phyloP scores from a whole-genome alignment of 2,797 vertebrate genomes.

The Clamator glandarius region DNA sequence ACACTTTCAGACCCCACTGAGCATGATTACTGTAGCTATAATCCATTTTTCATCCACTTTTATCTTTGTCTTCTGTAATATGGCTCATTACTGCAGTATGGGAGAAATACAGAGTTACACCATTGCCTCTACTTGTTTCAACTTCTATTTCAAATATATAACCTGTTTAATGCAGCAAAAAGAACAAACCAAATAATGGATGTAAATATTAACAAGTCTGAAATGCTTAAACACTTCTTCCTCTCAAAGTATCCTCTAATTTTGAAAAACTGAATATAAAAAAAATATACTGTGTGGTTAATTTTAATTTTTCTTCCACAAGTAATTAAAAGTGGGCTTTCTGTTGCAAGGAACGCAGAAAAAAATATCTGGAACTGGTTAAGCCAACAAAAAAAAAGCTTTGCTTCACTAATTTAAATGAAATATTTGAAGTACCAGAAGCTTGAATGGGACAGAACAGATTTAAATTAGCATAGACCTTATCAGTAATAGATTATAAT shows the following conservation, averaged over 20 bases:
- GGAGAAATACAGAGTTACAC: not conserved
- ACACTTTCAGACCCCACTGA: not conserved
- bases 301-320: not conserved
- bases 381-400: not conserved
- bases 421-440: constrained; percentile 6
- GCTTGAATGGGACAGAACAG: not conserved
- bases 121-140: not conserved
- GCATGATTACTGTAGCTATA: not conserved
- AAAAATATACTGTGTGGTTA: not conserved
- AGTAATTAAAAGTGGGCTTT: not conserved
- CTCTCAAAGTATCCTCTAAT: not conserved
- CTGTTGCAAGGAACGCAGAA: not conserved
- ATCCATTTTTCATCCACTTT: constrained; percentile 4
- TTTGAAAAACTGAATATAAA: not conserved
- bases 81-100: not conserved
- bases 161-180: not conserved
- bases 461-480: not conserved
- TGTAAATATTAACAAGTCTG: not conserved
- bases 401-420: not conserved
- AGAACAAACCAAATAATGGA: not conserved
- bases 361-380: not conserved
- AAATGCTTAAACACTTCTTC: not conserved
- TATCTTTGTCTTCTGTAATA: not conserved
- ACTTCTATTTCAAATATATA: not conserved
- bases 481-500: not conserved